Evolutionary conservation across 2,797 vertebrate genomes (phyloP).

Genomic region (Thaleichthys pacificus): DNA sequence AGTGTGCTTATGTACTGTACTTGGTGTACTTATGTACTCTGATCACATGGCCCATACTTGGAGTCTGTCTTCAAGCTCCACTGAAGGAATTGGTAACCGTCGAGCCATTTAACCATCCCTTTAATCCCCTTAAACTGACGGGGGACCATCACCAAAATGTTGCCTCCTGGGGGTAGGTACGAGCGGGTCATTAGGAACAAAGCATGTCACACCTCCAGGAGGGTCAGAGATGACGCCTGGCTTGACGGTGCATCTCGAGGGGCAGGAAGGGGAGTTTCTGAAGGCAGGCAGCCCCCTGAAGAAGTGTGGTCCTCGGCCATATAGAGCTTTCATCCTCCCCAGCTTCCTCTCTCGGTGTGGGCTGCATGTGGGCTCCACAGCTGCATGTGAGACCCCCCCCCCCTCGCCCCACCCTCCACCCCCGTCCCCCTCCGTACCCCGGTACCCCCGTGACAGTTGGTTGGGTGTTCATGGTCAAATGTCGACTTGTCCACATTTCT

Average conservation of each 20-base stretch:
- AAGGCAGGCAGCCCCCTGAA: constrained; percentile 24
- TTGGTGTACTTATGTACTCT: no score
- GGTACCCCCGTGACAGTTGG: no score
- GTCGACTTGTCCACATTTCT: no score
- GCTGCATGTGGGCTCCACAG: constrained; percentile 24
- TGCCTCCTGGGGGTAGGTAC: constrained; percentile 45
- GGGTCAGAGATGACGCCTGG: constrained; percentile 40
- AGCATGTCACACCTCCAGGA: constrained; percentile 55
- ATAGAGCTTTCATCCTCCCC: constrained; percentile 52
- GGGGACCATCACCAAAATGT: constrained; percentile 39
- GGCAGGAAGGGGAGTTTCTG: constrained; percentile 37
- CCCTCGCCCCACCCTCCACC: no score
- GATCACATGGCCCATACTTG: no score
- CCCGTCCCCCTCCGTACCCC: no score
- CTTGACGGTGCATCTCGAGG: constrained; percentile 27
- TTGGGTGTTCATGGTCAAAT: no score
- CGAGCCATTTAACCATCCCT: not conserved
- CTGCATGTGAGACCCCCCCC: constrained; percentile 44
- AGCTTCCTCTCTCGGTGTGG: constrained; percentile 21
- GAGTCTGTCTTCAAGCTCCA: no score
- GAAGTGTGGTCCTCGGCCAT: constrained; percentile 53
- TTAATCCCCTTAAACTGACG: not conserved
- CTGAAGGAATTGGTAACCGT: no score
- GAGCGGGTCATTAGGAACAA: constrained; percentile 44
- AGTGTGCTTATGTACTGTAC: no score